Evolutionary conservation across 37 sponge, comb jelly and placozoan genomes (phyloP), one percentile per base, ranked within the genome.

Genomic region (Petrosia ficiformis): DNA sequence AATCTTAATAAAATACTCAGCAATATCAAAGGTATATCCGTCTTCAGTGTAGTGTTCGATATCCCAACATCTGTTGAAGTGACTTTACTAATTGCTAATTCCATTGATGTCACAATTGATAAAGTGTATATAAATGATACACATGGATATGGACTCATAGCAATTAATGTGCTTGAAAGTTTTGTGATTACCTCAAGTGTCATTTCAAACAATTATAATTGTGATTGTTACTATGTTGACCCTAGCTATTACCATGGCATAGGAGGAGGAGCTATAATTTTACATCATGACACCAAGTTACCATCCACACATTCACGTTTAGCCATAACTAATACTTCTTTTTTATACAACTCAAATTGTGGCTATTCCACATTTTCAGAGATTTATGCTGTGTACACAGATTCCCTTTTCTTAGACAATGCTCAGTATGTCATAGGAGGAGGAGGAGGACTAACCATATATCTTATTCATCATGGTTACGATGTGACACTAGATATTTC

Each of bases 401-500:
- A 61, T 38, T 6, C 31, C 5, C 33, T n/a, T 3, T n/a, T n/a
- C n/a, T n/a, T n/a, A n/a, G 43, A 11, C 2, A 35, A 32, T 24
- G 30, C 25, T 10, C 31, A 16, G 29, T 79, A 71, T 57, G 3
- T 60, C 0, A 31, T 83, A n/a, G 79, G 84, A 33, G 75, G 65
- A 6, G 90, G 84, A 6, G 90, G 80, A 4, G 90, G 85, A 26
- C 42, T 89, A 19, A 56, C 90, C 0, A 0, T 89, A 36, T 34
- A 43, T 3, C 61, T 80, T 2, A 32, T 76, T 40, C 85, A 84
- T 61, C 8, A 24, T 21, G 14, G 25, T 2, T 89, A 76, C 56
- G 2, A 22, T 32, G 85, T 77, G 24, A 54, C 80, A 57, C 21
- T 76, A 10, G 63, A 65, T 1, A 65, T 84, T 4, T 14, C 24